Evolutionary conservation across 2,888 invertebrate genomes (phyloP).

Genomic region (Calliphora vomitoria): DNA sequence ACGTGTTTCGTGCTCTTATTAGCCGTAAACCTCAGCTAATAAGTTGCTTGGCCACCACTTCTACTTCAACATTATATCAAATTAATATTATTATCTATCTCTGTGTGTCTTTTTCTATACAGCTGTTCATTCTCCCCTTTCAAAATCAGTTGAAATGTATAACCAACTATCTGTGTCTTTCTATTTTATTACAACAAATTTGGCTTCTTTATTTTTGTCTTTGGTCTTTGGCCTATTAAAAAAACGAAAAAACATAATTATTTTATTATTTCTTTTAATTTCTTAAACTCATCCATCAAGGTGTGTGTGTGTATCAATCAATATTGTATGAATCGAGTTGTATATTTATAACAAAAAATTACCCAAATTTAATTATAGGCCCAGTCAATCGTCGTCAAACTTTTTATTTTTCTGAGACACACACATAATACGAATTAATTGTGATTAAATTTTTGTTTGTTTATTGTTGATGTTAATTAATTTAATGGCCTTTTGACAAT

Average conservation of each 20-base stretch:
- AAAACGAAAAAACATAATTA: conserved; percentile 29
- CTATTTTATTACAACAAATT: background rate
- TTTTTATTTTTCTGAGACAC: background rate
- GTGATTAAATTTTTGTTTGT: conserved; percentile 2
- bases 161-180: background rate
- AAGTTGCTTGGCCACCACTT: conserved; percentile 38
- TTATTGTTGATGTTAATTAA: conserved; percentile 38
- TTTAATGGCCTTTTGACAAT: conserved; percentile 42
- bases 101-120: background rate
- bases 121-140: background rate
- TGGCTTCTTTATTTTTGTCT: conserved; percentile 14
- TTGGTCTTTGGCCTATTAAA: conserved; percentile 26
- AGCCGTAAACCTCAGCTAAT: conserved; percentile 64
- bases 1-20: conserved; percentile 69
- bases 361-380: conserved; percentile 48
- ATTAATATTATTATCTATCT: conserved; percentile 9
- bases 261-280: conserved; percentile 42
- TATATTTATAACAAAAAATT: too few species aligned
- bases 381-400: conserved; percentile 8
- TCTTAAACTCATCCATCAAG: conserved; percentile 62
- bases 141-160: background rate
- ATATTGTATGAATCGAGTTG: conserved; percentile 41
- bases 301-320: conserved; percentile 46
- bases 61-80: conserved; percentile 12
- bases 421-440: conserved; percentile 40